Base-by-base conservation (phyloP, 2,113 vertebrate genomes). In the Vidua macroura region DNA sequence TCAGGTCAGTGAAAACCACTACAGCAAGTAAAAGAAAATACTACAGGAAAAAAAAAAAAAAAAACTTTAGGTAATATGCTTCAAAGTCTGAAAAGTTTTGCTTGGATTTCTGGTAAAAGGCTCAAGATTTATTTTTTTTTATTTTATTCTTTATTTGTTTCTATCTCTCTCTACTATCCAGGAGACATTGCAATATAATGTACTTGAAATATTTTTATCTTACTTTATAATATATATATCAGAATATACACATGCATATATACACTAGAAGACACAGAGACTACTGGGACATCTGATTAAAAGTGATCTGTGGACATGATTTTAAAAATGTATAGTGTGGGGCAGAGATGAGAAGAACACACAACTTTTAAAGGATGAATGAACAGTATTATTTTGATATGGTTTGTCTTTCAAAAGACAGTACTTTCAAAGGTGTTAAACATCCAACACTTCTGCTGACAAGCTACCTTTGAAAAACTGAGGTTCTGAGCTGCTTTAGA, bases 391-490 rank as follows among this genome's bases (percentile, higher is more conserved):
- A 83, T 97, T 96, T 87, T 91, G 63, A 92, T 94, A 90, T 44
- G 63, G 10, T 41, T 59, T 91, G 56, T 67, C 77, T 80, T 78
- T 80, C 81, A 90, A 94, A 96, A 81, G 59, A 55, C 56, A 60
- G 60, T 74, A 75, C 51, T 90, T 96, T 95, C 79, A 95, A 93
- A 90, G 63, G 64, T 76, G 75, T 85, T 90, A 70, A 93, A 93
- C n/a, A 93, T 86, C 83, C 60, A 94, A 87, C 78, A 74, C 52
- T 83, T 73, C 27, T 60, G 44, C 55, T 92, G 89, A 91, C 49
- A 68, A 79, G 70, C 11, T 83, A 74, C 35, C 82, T 93, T 91
- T 94, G 84, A 97, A 96, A 95, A 91, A 67, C 4, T 1, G 6
- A 77, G 28, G 33, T 88, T 93, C 79, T 78, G 72, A 94, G 48